These are phyloP conservation scores for Dinocampus coccinellae DNA, from an alignment of 2,888 invertebrate species.

Conservation along the genomic window DNA sequence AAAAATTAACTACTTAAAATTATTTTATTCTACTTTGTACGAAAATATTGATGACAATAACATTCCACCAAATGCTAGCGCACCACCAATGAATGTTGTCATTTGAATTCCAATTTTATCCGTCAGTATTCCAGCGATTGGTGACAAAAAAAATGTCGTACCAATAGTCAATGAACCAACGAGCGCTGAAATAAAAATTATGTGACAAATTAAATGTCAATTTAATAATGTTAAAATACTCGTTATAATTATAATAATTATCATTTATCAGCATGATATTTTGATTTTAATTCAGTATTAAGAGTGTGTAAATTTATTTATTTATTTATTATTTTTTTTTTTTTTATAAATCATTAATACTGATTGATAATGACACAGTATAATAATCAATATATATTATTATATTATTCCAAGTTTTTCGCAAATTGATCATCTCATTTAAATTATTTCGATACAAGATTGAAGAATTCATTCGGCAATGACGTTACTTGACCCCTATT, in stretches of 20 bases:
- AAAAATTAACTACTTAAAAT: neutral
- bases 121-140: conserved; percentile 87
- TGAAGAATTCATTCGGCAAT: conserved; percentile 21
- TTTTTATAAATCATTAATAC: neutral
- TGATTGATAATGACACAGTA: neutral
- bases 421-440: neutral
- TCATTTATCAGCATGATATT: neutral
- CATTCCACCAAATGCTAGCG: conserved; percentile 83
- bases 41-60: conserved; percentile 83
- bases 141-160: conserved; percentile 89
- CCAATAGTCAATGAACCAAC: conserved; percentile 91
- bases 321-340: neutral
- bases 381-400: neutral
- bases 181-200: conserved; percentile 77
- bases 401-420: neutral
- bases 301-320: neutral
- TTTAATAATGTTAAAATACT: neutral
- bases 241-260: neutral
- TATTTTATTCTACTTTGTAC: conserved; percentile 64
- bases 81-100: conserved; percentile 87
- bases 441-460: neutral
- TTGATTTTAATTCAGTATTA: neutral
- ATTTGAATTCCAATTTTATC: conserved; percentile 86
- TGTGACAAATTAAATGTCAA: neutral
- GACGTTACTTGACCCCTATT: conserved; percentile 51